These are phyloP conservation scores for Silvanus unidentatus DNA, from an alignment of 2,888 invertebrate species.

Conservation along the genomic window DNA sequence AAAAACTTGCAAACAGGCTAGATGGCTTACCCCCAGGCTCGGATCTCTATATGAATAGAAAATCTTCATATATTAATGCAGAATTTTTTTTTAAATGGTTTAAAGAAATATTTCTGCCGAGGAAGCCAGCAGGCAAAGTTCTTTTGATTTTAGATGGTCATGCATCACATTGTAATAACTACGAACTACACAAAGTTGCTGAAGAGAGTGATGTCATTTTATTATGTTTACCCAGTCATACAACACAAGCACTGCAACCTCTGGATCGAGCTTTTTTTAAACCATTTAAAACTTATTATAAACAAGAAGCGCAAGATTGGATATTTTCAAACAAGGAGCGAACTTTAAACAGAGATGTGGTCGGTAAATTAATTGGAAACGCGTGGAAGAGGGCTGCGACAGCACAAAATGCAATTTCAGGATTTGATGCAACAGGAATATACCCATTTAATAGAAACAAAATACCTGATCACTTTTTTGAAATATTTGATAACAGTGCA, in stretches of 20 bases:
- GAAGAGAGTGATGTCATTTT: constrained; percentile 28
- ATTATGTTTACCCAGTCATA: constrained; percentile 30
- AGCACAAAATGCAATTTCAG: constrained; percentile 5
- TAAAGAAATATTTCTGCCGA: constrained; percentile 25
- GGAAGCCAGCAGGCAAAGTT: constrained; percentile 28
- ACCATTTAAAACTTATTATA: constrained; percentile 25
- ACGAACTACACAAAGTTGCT: constrained; percentile 14
- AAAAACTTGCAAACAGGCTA: constrained; percentile 15
- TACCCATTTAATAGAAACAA: constrained; percentile 12
- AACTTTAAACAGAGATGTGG: constrained; percentile 9
- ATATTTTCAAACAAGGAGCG: constrained; percentile 8
- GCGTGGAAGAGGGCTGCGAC: constrained; percentile 7
- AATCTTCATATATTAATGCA: constrained; percentile 21
- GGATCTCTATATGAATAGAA: constrained; percentile 17
- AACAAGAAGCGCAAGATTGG: constrained; percentile 9
- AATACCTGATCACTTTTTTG: constrained; percentile 11
- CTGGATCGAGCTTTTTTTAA: constrained; percentile 29
- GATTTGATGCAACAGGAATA: constrained; percentile 13
- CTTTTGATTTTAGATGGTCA: constrained; percentile 33
- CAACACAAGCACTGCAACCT: constrained; percentile 30
- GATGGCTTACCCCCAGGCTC: constrained; percentile 23
- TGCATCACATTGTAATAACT: constrained; percentile 23
- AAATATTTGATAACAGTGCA: constrained; percentile 7
- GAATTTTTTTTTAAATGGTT: constrained; percentile 18
- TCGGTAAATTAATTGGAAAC: constrained; percentile 8